These are phyloP conservation scores for Ecliptopera silaceata DNA, from an alignment of 2,888 invertebrate species.

Conservation along the genomic window DNA sequence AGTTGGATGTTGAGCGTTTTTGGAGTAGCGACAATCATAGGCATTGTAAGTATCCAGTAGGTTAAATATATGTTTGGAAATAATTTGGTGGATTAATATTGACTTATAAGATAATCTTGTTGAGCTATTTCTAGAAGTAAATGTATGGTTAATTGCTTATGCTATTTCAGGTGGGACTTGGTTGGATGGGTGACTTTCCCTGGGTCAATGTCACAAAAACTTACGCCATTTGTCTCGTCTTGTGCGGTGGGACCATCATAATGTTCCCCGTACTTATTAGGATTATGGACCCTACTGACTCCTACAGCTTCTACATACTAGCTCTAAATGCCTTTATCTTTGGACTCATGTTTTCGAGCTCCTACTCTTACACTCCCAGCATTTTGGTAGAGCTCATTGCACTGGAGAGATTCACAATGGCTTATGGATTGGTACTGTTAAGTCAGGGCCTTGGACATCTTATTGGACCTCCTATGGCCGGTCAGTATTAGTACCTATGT, in stretches of 20 bases:
- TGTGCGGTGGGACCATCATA: slow-evolving; percentile 84
- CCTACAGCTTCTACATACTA: slow-evolving; percentile 77
- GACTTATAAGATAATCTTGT: too few species aligned
- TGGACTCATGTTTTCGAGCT: slow-evolving; percentile 95
- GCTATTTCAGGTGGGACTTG: slow-evolving; percentile 89
- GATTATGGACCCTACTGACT: slow-evolving; percentile 56
- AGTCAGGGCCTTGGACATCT: slow-evolving; percentile 97
- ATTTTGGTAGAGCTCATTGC: slow-evolving; percentile 95
- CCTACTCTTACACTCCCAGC: slow-evolving; percentile 95
- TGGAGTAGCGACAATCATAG: slow-evolving; percentile 94
- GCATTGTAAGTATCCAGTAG: slow-evolving; percentile 86
- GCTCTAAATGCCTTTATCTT: slow-evolving; percentile 86
- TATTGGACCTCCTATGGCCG: slow-evolving; percentile 96
- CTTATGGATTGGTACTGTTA: slow-evolving; percentile 94
- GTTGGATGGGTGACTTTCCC: slow-evolving; percentile 94
- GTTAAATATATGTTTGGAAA: neutral
- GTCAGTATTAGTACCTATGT: slow-evolving; percentile 76
- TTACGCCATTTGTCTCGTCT: slow-evolving; percentile 90
- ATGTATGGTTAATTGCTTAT: too few species aligned
- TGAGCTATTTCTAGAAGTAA: too few species aligned
- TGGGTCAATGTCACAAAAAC: slow-evolving; percentile 93
- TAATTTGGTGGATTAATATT: neutral
- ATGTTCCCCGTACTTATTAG: slow-evolving; percentile 83
- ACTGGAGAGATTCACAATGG: slow-evolving; percentile 95
- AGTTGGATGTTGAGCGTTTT: slow-evolving; percentile 92